Evolutionary conservation across 2,797 vertebrate genomes (phyloP).

Genomic region (Rhinophrynus dorsalis): DNA sequence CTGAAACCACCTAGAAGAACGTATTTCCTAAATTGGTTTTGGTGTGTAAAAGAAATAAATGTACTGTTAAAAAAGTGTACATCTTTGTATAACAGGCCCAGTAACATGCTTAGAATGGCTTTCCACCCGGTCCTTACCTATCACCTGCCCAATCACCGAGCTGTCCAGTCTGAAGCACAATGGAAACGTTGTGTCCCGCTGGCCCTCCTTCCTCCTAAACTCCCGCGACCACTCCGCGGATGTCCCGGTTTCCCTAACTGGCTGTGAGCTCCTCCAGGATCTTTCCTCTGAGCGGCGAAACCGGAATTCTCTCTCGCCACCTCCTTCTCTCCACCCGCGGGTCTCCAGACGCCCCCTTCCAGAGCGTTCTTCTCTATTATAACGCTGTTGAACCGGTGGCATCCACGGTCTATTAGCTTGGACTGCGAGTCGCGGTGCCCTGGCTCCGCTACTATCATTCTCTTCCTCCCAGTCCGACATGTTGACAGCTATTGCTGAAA

Average conservation of each 20-base stretch:
- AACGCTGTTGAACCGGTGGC: not conserved
- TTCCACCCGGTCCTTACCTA: constrained; percentile 69
- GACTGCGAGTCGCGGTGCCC: too few relatives aligned
- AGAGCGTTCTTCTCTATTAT: not conserved
- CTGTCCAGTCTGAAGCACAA: constrained; percentile 70
- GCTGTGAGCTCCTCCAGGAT: not conserved
- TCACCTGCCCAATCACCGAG: constrained; percentile 71
- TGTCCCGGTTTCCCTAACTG: not conserved
- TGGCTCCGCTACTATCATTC: not conserved
- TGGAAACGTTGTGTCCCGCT: constrained; percentile 11
- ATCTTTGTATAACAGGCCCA: too few relatives aligned
- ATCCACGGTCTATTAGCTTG: not conserved
- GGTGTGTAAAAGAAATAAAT: too few relatives aligned
- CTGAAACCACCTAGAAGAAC: too few relatives aligned
- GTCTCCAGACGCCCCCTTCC: not conserved
- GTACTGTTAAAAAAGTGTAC: too few relatives aligned
- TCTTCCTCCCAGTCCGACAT: constrained; percentile 39
- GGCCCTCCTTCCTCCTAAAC: constrained; percentile 18
- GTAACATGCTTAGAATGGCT: too few relatives aligned
- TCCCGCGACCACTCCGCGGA: constrained; percentile 35
- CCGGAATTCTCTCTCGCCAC: not conserved
- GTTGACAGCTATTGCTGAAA: not conserved
- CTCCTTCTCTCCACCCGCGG: not conserved
- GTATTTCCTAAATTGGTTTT: too few relatives aligned
- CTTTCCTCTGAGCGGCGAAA: not conserved